These are phyloP conservation scores for Leptopilina clavipes DNA, from an alignment of 1,140 invertebrate genomes.

Conservation along the genomic window DNA sequence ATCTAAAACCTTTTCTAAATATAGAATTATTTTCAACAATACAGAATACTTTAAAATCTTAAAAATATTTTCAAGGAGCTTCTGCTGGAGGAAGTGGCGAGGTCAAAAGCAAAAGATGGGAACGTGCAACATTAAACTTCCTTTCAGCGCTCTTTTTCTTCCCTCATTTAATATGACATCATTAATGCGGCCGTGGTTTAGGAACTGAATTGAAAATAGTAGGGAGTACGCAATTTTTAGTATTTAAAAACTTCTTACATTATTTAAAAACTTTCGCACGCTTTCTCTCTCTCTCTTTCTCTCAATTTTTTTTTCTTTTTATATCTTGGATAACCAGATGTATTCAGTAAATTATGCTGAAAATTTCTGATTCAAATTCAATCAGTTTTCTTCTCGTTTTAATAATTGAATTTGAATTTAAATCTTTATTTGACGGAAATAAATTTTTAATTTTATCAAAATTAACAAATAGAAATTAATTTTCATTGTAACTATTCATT, in stretches of 20 bases:
- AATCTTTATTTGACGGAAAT: too few species aligned
- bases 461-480: neutral
- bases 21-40: too few species aligned
- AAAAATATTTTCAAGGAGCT: neutral
- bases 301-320: neutral
- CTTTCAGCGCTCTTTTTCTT: neutral
- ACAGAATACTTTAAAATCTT: neutral
- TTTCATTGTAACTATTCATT: neutral
- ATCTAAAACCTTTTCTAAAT: too few species aligned
- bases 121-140: conserved; percentile 19
- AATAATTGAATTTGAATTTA: too few species aligned
- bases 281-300: neutral
- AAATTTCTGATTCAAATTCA: too few species aligned
- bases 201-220: conserved; percentile 61
- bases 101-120: neutral
- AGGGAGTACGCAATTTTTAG: conserved; percentile 56
- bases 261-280: neutral
- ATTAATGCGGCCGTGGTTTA: conserved; percentile 29
- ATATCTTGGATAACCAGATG: conserved; percentile 19
- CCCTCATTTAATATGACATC: conserved; percentile 8
- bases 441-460: too few species aligned
- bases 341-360: neutral
- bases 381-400: too few species aligned
- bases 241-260: conserved; percentile 23
- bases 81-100: conserved; percentile 7